Base-by-base conservation (phyloP, 1,140 invertebrate genomes). In the Cephus cinctus region DNA sequence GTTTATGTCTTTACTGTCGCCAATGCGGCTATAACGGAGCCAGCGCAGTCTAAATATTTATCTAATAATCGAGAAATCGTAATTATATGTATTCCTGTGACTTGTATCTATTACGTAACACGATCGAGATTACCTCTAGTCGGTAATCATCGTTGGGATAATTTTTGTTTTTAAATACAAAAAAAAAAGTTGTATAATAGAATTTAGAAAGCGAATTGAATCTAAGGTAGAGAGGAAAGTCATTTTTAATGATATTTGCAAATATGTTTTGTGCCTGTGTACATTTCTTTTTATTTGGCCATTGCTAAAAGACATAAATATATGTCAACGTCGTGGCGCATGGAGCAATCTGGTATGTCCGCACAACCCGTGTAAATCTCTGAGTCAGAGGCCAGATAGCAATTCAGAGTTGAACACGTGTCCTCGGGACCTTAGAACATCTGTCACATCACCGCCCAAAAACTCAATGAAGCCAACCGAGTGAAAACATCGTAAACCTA, bases 31-130 rank as follows among this genome's bases (percentile, higher is more conserved):
- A 54, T 64, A 60, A 58, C 40, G 20, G 46, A 54, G 43, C 52
- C 53, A 54, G 48, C 23, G 25, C 30, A 63, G 58, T 31, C 51
- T 65, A 66, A 67, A 67, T 63, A 63, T 67, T 67, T 66, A 59
- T 51, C 49, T 20, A 47, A 25, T 23, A 14, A 9, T 16, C 39
- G 5, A 20, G 22, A 15, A 5, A 41, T 41, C 20, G 16, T 41
- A 15, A 36, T 36, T 15, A n/a, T n/a, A n/a, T n/a, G n/a, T n/a
- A n/a, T n/a, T n/a, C n/a, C n/a, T n/a, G n/a, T n/a, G n/a, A n/a
- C n/a, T n/a, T n/a, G n/a, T n/a, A n/a, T n/a, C n/a, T n/a, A n/a
- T n/a, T n/a, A n/a, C n/a, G n/a, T n/a, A n/a, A n/a, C n/a, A n/a
- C n/a, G n/a, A n/a, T n/a, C n/a, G n/a, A n/a, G n/a, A n/a, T n/a